These are phyloP conservation scores for Phylloscopus trochilus DNA, from an alignment of 2,113 vertebrate genomes.

Conservation along the genomic window DNA sequence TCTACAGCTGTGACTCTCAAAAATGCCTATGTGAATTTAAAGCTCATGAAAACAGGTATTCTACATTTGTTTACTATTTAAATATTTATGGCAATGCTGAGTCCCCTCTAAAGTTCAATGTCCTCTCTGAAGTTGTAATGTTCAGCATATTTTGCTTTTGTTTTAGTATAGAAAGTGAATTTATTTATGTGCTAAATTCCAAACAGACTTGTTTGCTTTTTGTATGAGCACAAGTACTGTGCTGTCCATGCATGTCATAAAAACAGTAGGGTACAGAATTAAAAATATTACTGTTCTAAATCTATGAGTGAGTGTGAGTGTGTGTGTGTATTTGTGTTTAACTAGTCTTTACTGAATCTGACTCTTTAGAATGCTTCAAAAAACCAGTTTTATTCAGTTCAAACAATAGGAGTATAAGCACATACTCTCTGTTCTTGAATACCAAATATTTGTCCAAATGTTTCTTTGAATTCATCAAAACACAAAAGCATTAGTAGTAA, in stretches of 20 bases:
- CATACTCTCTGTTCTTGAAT: not conserved
- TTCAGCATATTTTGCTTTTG: not conserved
- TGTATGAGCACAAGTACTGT: not conserved
- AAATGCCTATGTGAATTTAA: constrained; percentile 88
- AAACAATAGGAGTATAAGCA: not conserved
- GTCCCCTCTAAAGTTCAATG: not conserved
- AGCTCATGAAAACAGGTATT: constrained; percentile 93
- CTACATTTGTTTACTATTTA: not conserved
- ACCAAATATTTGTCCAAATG: not conserved
- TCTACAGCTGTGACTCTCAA: constrained; percentile 80
- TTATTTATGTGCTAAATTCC: not conserved
- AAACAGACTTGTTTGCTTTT: not conserved
- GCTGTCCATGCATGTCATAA: not conserved
- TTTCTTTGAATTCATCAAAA: not conserved
- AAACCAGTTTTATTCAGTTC: not conserved
- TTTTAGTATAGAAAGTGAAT: not conserved
- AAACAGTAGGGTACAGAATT: not conserved
- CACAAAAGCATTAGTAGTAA: not conserved
- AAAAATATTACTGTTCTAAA: not conserved
- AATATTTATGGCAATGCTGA: not conserved
- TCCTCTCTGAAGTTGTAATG: not conserved
- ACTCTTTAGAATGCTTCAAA: not conserved
- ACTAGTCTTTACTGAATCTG: not conserved
- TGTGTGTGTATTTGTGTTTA: not conserved
- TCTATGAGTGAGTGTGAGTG: not conserved